Evolutionary conservation across 37 sponge, comb jelly and placozoan species (phyloP), one percentile per base, ranked within the genome.

Genomic region (Chondrilla cf. caribensis): DNA sequence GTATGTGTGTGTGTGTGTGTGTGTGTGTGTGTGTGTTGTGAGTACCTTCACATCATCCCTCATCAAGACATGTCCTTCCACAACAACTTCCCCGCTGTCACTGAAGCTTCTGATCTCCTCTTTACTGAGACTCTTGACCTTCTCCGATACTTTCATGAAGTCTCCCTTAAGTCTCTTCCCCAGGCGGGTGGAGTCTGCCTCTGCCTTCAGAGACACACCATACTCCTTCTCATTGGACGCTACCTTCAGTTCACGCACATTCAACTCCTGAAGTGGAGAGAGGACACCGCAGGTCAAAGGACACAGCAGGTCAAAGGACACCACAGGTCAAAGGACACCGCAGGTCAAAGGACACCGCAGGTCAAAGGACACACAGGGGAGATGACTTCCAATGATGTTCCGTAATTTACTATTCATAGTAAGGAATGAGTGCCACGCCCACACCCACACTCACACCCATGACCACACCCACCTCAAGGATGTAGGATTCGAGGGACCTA

Each of bases 161-260:
- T 89, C 94, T 29, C 87, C 90, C 80, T 98, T 98, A 18, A 98
- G 82, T 31, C 99, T 64, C 81, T 91, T 91, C 38, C 99, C 99
- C 37, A 98, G 86, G n/a, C 85, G 60, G 80, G 91, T 90, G 71
- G 70, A 85, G 68, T 98, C 94, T 0, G 99, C 92, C 81, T 91
- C 92, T 3, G 80, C 95, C 58, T 64, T 68, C 59, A 94, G 87
- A 21, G 78, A 60, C 6, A 95, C 90, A 0, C 92, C 99, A 60
- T 95, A 95, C 80, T 87, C 81, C 33, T 70, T 85, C 67, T 92
- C 89, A 38, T 95, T 94, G 4, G 87, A 39, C 31, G 94, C 88
- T 11, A 93, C 70, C 9, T 84, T 83, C 57, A 98, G 82, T 40
- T 81, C 77, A 70, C 78, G 84, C 47, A 98, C 99, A 54, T 98